Percentiles rank a stretch among this genome's conserved stretches.
Conservation (phyloP, 2,113 vertebrate species). For the Siniperca knerii region DNA sequence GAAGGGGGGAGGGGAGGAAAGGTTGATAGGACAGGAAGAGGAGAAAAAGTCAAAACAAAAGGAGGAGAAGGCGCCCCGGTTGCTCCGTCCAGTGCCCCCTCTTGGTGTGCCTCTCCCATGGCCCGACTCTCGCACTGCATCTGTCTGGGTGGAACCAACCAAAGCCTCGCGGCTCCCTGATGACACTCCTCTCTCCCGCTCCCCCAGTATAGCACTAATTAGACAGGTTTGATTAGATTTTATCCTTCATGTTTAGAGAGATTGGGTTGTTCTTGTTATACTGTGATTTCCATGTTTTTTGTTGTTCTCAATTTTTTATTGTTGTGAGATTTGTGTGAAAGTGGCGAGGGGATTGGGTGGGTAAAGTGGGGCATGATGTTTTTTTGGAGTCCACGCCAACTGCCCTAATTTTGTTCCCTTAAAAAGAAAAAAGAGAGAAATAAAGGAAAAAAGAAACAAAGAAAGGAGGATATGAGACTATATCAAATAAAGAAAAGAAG, state of each 20-base stretch:
- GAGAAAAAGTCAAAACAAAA: slow-evolving; percentile 67
- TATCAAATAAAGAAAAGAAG: slow-evolving; percentile 70
- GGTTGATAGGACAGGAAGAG: slow-evolving; percentile 72
- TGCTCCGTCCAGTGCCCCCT: slow-evolving; percentile 78
- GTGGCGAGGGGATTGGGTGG: slow-evolving; percentile 75
- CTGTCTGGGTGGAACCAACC: slow-evolving; percentile 74
- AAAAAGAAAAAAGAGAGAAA: slow-evolving; percentile 70
- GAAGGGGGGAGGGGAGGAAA: slow-evolving; percentile 60
- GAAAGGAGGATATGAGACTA: slow-evolving; percentile 72
- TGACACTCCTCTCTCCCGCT: slow-evolving; percentile 75
- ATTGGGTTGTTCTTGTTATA: slow-evolving; percentile 59
- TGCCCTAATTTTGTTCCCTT: slow-evolving; percentile 86
- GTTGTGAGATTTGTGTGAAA: slow-evolving; percentile 76
- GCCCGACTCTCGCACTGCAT: slow-evolving; percentile 78
- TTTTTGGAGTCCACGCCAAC: slow-evolving; percentile 87
- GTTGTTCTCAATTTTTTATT: slow-evolving; percentile 73
- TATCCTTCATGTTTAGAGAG: slow-evolving; percentile 61
- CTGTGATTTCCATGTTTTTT: slow-evolving; percentile 72
- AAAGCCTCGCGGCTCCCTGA: slow-evolving; percentile 69
- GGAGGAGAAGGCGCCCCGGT: slow-evolving; percentile 69
- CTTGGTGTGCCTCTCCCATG: slow-evolving; percentile 77
- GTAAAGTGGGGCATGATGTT: slow-evolving; percentile 77
- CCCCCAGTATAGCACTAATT: slow-evolving; percentile 65
- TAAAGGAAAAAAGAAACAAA: slow-evolving; percentile 68
- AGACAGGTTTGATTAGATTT: slow-evolving; percentile 59